phyloP scores from a whole-genome alignment of 2,888 invertebrate genomes.

The Trissonchulus sp. region DNA sequence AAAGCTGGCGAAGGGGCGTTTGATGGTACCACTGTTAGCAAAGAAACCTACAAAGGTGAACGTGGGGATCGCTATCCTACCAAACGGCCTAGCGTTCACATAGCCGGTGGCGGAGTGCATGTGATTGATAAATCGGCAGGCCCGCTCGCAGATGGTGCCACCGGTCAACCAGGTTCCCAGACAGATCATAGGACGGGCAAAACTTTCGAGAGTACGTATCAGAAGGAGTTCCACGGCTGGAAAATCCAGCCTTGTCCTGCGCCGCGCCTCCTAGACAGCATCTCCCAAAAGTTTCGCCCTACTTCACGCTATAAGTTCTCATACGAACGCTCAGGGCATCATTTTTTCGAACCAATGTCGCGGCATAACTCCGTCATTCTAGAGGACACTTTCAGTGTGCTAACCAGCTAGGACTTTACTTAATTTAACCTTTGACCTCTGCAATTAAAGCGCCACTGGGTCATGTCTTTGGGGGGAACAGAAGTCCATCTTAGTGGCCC shows the following conservation, averaged over 20 bases:
- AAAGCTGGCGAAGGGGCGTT: constrained; percentile 3
- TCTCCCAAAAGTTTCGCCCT: not conserved
- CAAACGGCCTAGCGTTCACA: no score
- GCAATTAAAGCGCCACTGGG: no score
- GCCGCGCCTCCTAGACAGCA: not conserved
- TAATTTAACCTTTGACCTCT: no score
- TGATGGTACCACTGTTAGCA: not conserved
- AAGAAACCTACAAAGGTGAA: not conserved
- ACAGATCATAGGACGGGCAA: no score
- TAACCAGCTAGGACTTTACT: no score
- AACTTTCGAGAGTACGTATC: not conserved
- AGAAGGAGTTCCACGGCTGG: not conserved
- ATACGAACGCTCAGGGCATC: not conserved
- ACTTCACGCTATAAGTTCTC: not conserved
- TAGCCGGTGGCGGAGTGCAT: no score
- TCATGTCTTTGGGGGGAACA: no score
- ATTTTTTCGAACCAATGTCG: not conserved
- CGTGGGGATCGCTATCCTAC: not conserved
- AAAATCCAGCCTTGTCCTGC: not conserved
- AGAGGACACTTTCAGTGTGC: no score
- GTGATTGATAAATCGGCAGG: no score
- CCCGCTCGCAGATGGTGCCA: no score
- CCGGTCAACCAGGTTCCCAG: no score
- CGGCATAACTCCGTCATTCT: not conserved
- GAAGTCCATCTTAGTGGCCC: no score